Percentiles rank a stretch among this genome's conserved stretches.
These are phyloP conservation scores for Lepeophtheirus salmonis DNA, from an alignment of 1,140 invertebrate genomes.

Conservation along the genomic window DNA sequence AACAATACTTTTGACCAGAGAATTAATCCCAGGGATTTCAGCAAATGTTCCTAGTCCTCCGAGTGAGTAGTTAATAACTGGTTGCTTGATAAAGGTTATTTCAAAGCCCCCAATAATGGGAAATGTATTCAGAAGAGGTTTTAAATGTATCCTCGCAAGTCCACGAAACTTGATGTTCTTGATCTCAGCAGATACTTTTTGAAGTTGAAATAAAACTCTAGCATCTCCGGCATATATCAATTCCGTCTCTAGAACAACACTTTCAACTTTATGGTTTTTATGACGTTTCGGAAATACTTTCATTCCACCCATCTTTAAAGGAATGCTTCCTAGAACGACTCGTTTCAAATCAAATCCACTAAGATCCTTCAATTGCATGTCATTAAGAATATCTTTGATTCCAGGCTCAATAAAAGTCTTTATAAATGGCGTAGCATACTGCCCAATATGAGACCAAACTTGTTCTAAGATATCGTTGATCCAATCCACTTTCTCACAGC, in stretches of 20 bases:
- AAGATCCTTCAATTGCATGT: background rate
- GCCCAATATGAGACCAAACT: slow-evolving; percentile 4
- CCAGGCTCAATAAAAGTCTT: slow-evolving; percentile 6
- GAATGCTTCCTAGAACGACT: background rate
- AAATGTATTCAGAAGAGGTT: slow-evolving; percentile 12
- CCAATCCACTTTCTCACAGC: slow-evolving; percentile 6
- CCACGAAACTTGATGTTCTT: slow-evolving; percentile 9
- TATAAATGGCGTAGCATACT: slow-evolving; percentile 7
- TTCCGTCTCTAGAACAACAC: slow-evolving; percentile 6
- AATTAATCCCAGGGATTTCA: background rate
- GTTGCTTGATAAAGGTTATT: slow-evolving; percentile 2
- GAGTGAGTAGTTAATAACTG: background rate
- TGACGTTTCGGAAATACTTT: slow-evolving; percentile 1
- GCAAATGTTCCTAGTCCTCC: slow-evolving; percentile 9
- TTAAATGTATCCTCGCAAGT: background rate
- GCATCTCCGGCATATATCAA: slow-evolving; percentile 9
- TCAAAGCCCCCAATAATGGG: slow-evolving; percentile 11
- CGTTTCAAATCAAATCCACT: slow-evolving; percentile 1
- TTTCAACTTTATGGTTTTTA: background rate
- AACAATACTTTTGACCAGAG: slow-evolving; percentile 2
- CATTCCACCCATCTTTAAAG: background rate
- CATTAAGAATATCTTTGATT: slow-evolving; percentile 10
- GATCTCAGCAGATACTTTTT: slow-evolving; percentile 10
- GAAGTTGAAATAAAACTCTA: background rate
- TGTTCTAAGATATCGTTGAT: slow-evolving; percentile 8